phyloP scores from a whole-genome alignment of 2,797 vertebrate genomes.

The Enteromius mattozi region DNA sequence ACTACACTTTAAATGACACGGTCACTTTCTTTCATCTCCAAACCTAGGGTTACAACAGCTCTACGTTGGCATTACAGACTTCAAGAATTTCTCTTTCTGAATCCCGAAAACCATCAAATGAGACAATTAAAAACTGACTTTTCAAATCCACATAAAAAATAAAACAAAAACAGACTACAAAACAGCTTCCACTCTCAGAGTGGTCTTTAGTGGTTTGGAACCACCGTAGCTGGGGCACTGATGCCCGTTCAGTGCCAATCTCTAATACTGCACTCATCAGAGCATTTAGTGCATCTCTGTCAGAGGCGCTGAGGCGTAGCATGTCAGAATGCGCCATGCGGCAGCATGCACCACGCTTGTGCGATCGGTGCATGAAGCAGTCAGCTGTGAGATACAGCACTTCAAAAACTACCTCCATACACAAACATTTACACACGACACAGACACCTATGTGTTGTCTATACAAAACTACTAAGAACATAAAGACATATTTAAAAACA shows the following conservation, averaged over 20 bases:
- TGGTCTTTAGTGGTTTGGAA: constrained; percentile 26
- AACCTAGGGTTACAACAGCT: not conserved
- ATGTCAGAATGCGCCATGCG: constrained; percentile 27
- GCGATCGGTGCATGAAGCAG: constrained; percentile 68
- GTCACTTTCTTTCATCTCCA: not conserved
- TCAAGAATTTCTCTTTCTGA: not conserved
- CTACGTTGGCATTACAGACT: not conserved
- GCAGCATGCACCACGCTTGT: constrained; percentile 42
- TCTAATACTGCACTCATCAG: constrained; percentile 9
- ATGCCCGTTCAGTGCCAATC: constrained; percentile 35
- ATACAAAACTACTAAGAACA: constrained; percentile 1
- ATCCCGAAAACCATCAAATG: not conserved
- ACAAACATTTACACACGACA: constrained; percentile 40
- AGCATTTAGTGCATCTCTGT: constrained; percentile 47
- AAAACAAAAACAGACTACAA: not conserved
- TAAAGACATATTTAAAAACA: not conserved
- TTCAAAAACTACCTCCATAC: constrained; percentile 29
- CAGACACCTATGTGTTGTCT: not conserved
- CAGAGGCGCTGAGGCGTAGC: constrained; percentile 36
- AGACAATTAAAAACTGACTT: constrained; percentile 27
- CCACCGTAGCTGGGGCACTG: constrained; percentile 1
- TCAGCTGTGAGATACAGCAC: constrained; percentile 66
- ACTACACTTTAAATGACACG: not conserved
- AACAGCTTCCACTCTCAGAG: constrained; percentile 33
- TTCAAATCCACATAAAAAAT: constrained; percentile 15